Conservation (phyloP, 1,140 invertebrate species). For the Cheumatopsyche charites region DNA sequence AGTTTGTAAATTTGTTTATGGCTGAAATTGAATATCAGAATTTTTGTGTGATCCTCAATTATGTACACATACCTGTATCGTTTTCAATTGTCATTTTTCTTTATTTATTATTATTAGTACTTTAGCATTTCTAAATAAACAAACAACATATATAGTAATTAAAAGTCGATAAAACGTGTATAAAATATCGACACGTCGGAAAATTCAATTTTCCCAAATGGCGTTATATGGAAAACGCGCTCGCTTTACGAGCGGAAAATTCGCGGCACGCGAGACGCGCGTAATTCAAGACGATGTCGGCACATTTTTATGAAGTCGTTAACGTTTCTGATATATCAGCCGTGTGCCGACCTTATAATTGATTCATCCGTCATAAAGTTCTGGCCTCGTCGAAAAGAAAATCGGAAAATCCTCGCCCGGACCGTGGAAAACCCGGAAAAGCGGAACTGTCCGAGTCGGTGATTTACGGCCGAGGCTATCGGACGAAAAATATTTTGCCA, state of each 20-base stretch:
- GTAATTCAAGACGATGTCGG: too few relatives aligned
- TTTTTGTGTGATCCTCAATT: too few relatives aligned
- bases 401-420: too few relatives aligned
- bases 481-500: not conserved
- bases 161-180: too few relatives aligned
- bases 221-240: too few relatives aligned
- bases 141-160: not conserved
- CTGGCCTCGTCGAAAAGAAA: constrained; percentile 22
- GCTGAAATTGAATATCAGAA: too few relatives aligned
- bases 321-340: constrained; percentile 1
- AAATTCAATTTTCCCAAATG: too few relatives aligned
- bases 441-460: constrained; percentile 26
- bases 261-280: too few relatives aligned
- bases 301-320: constrained; percentile 28
- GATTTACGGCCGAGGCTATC: constrained; percentile 31
- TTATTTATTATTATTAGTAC: not conserved
- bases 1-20: too few relatives aligned
- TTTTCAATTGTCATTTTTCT: not conserved
- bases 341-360: constrained; percentile 30
- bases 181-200: too few relatives aligned
- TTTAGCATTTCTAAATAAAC: not conserved
- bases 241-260: too few relatives aligned
- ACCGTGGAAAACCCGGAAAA: not conserved
- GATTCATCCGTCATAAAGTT: constrained; percentile 45
- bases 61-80: too few relatives aligned